Conservation (phyloP, 2,888 invertebrate genomes). For the Dicycla oo region DNA sequence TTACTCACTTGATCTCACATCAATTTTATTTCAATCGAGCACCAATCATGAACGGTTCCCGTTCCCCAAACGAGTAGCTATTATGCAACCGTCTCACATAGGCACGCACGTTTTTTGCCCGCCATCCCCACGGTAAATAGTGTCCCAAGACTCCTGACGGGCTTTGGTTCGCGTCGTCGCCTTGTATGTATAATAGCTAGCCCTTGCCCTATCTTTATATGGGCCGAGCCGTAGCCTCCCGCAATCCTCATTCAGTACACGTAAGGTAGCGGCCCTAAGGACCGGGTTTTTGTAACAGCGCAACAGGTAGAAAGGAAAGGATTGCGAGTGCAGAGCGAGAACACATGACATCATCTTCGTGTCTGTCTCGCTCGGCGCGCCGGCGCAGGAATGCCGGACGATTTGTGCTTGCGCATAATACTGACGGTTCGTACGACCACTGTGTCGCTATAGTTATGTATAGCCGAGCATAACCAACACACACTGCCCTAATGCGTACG, state of each 20-base stretch:
- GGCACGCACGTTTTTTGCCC: conserved; percentile 80
- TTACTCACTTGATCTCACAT: conserved; percentile 23
- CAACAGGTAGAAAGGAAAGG: conserved; percentile 91
- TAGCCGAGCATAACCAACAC: conserved; percentile 84
- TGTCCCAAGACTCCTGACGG: conserved; percentile 80
- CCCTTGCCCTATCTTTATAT: conserved; percentile 90
- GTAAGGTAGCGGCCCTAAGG: conserved; percentile 90
- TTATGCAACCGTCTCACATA: conserved; percentile 87
- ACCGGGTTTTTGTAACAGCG: conserved; percentile 90
- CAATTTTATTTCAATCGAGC: conserved; percentile 66
- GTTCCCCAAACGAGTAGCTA: conserved; percentile 82
- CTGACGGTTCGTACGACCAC: conserved; percentile 76
- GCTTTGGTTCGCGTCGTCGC: conserved; percentile 73
- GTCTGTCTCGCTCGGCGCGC: conserved; percentile 80
- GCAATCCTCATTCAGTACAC: conserved; percentile 90
- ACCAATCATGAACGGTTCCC: conserved; percentile 81
- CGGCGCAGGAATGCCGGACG: conserved; percentile 89
- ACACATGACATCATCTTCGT: conserved; percentile 74
- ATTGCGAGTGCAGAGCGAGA: conserved; percentile 87
- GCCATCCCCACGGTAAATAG: conserved; percentile 85
- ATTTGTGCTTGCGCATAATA: conserved; percentile 88
- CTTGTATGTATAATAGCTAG: conserved; percentile 85
- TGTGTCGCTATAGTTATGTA: conserved; percentile 80
- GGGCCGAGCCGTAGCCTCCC: conserved; percentile 89
- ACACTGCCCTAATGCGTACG: conserved; percentile 90